Evolutionary conservation across 2,113 vertebrate genomes (phyloP).

Genomic region (Amazona vittata): DNA sequence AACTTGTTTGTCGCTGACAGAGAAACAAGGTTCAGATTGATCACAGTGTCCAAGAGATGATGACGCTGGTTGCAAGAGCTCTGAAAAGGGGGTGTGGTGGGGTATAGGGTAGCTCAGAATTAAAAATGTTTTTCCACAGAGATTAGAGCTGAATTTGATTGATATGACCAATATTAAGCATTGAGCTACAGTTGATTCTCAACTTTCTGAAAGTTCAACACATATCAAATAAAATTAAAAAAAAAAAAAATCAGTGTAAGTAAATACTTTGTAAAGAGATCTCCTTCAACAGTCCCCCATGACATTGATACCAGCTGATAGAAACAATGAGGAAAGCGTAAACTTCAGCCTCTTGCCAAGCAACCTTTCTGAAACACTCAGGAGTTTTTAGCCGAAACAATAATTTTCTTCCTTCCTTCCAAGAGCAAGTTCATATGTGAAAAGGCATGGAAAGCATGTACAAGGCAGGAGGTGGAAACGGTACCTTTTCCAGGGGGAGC

Average conservation of each 20-base stretch:
- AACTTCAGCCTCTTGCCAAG: neutral
- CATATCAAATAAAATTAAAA: neutral
- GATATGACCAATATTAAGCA: neutral
- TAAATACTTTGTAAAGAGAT: neutral
- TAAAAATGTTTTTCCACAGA: neutral
- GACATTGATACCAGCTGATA: neutral
- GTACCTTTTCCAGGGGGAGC: neutral
- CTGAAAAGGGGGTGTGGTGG: neutral
- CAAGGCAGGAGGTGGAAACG: neutral
- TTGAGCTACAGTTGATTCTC: neutral
- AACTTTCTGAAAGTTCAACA: neutral
- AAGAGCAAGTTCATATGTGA: neutral
- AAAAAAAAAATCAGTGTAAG: neutral
- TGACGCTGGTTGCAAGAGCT: neutral
- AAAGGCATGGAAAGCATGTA: neutral
- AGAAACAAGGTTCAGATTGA: neutral
- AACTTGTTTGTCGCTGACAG: neutral
- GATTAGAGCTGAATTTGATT: neutral
- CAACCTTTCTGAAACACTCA: neutral
- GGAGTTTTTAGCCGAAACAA: neutral
- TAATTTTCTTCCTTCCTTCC: neutral
- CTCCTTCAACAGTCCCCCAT: neutral
- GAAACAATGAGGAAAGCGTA: neutral
- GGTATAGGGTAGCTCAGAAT: neutral
- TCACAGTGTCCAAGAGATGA: accelerated